A percentile compares a stretch with the other conserved stretches of the same genome.
phyloP scores from a whole-genome alignment of 92 coral and sea anemone species.

The Nematostella vectensis region DNA sequence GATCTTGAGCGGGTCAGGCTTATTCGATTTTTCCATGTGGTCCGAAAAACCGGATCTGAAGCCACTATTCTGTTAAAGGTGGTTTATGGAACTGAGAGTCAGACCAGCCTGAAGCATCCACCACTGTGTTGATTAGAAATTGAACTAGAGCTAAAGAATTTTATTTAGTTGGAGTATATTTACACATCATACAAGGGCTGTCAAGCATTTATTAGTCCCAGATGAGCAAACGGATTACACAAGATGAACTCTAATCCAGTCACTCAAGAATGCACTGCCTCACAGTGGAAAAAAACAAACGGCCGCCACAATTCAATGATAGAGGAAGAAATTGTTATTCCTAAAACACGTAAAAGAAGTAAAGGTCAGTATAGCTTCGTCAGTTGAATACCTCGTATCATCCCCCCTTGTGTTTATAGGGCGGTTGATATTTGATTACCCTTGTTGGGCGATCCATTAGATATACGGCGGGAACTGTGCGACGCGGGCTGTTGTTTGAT shows the following conservation, averaged over 20 bases:
- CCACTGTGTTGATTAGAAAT: slow-evolving; percentile 12
- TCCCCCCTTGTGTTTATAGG: no score
- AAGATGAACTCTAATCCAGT: slow-evolving; percentile 31
- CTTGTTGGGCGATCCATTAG: slow-evolving; percentile 67
- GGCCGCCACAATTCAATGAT: neutral
- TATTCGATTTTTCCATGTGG: no score
- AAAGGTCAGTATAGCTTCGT: no score
- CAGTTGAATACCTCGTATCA: no score
- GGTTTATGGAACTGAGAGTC: no score
- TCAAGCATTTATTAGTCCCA: slow-evolving; percentile 68
- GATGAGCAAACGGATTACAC: slow-evolving; percentile 53
- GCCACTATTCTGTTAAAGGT: no score
- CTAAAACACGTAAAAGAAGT: no score
- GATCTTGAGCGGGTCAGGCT: neutral
- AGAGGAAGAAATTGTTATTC: neutral
- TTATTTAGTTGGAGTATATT: slow-evolving; percentile 63
- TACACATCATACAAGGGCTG: slow-evolving; percentile 58
- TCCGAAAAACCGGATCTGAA: no score
- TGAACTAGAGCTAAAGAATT: slow-evolving; percentile 46
- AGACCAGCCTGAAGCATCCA: no score
- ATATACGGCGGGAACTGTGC: no score
- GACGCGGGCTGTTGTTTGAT: no score
- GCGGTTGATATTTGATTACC: slow-evolving; percentile 79
- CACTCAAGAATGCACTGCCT: no score
- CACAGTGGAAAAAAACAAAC: neutral